phyloP scores from a whole-genome alignment of 1,140 invertebrate species.

The Tribolium madens region DNA sequence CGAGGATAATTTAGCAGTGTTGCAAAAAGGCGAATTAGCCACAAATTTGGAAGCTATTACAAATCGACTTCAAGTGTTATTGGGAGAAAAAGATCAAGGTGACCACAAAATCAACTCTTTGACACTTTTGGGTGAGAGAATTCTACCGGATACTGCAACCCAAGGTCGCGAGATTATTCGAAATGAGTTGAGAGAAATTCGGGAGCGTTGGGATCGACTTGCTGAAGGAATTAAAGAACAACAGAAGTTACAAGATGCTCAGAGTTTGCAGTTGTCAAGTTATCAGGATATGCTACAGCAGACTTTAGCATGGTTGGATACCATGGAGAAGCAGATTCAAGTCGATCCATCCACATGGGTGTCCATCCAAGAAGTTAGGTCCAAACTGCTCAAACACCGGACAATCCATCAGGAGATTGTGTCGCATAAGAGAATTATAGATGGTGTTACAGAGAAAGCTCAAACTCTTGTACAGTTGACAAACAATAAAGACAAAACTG shows the following conservation, averaged over 20 bases:
- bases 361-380: conserved; percentile 86
- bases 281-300: conserved; percentile 89
- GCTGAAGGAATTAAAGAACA: conserved; percentile 81
- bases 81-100: conserved; percentile 86
- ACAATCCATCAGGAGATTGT: conserved; percentile 89
- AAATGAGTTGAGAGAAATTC: conserved; percentile 80
- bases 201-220: conserved; percentile 88
- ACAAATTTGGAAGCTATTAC: conserved; percentile 71
- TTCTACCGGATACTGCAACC: conserved; percentile 91
- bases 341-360: conserved; percentile 78
- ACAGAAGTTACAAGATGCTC: conserved; percentile 86
- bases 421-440: conserved; percentile 90
- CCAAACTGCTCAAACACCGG: conserved; percentile 90
- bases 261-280: conserved; percentile 84
- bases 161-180: conserved; percentile 89
- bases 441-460: conserved; percentile 90
- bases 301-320: conserved; percentile 86
- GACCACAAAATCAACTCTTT: conserved; percentile 80
- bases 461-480: conserved; percentile 74
- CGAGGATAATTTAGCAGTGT: conserved; percentile 77
- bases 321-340: conserved; percentile 84
- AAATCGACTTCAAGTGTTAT: conserved; percentile 79
- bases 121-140: conserved; percentile 83
- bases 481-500: conserved; percentile 72
- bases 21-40: conserved; percentile 68